These are phyloP conservation scores for Aurelia sp. DNA, from an alignment of 30 jellyfish, hydroid and myxozoan genomes.

Conservation along the genomic window DNA sequence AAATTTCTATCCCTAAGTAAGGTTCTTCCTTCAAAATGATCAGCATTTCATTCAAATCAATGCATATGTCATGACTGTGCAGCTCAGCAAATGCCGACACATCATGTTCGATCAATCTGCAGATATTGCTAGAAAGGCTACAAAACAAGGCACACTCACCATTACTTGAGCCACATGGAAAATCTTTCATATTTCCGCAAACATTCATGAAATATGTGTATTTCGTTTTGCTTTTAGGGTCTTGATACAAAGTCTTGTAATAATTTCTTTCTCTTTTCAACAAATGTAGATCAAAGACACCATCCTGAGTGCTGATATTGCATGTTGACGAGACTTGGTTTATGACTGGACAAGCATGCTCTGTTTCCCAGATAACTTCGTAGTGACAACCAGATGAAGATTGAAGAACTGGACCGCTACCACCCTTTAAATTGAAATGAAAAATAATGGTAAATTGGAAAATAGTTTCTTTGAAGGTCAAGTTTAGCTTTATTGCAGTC, in stretches of 20 bases:
- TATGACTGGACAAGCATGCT: slow-evolving; percentile 78
- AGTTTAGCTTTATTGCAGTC: too few relatives aligned
- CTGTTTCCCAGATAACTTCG: slow-evolving; percentile 82
- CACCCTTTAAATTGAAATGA: slow-evolving; percentile 37
- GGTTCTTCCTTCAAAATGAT: too few relatives aligned
- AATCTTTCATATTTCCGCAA: slow-evolving; percentile 66
- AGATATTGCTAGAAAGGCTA: neutral
- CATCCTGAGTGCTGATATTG: slow-evolving; percentile 48
- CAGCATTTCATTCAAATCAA: too few relatives aligned
- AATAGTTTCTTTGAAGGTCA: too few relatives aligned
- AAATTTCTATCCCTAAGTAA: too few relatives aligned
- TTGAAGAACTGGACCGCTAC: slow-evolving; percentile 68
- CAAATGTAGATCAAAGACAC: slow-evolving; percentile 59
- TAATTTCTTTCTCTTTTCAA: slow-evolving; percentile 31
- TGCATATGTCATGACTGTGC: too few relatives aligned
- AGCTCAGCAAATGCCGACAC: too few relatives aligned
- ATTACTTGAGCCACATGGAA: slow-evolving; percentile 34
- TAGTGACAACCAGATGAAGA: slow-evolving; percentile 49
- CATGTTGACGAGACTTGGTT: slow-evolving; percentile 68
- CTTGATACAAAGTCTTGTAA: slow-evolving; percentile 11
- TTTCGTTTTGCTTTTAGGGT: slow-evolving; percentile 20
- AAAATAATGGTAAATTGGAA: neutral
- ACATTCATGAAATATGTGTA: slow-evolving; percentile 57
- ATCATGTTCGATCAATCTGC: neutral
- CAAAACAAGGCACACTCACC: slow-evolving; percentile 12